These are phyloP conservation scores for Fragum sueziense DNA, from an alignment of 2,888 invertebrate species.

Conservation along the genomic window DNA sequence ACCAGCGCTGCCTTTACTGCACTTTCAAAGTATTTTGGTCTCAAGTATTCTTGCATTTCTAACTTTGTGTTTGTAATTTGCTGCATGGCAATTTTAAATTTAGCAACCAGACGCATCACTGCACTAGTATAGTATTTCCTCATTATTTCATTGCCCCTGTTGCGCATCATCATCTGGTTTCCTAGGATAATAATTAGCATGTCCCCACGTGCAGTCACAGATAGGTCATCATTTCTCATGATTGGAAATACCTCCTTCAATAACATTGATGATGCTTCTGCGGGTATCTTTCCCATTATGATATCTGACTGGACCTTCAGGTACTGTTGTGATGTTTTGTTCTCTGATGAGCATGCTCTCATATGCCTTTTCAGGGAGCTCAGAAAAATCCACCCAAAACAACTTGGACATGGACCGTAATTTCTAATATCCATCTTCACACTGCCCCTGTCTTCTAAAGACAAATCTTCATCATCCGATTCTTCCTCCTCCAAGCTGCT, in stretches of 20 bases:
- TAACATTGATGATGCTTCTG: conserved; percentile 38
- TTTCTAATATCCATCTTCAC: conserved; percentile 15
- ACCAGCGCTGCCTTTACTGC: conserved; percentile 44
- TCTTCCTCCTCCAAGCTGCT: conserved; percentile 2
- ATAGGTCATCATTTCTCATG: conserved; percentile 48
- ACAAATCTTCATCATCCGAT: conserved; percentile 19
- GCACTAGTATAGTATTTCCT: conserved; percentile 51
- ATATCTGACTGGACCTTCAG: conserved; percentile 47
- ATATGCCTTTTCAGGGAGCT: conserved; percentile 33
- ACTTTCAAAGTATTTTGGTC: conserved; percentile 44
- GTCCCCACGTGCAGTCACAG: conserved; percentile 40
- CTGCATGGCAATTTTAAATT: conserved; percentile 31
- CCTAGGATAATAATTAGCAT: conserved; percentile 33
- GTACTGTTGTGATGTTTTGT: neutral
- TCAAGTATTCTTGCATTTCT: conserved; percentile 27
- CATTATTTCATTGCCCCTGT: conserved; percentile 38
- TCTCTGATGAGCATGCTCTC: conserved; percentile 16
- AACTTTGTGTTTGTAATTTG: conserved; percentile 19
- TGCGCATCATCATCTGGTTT: conserved; percentile 42
- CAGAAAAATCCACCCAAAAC: conserved; percentile 45
- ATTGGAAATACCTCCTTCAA: conserved; percentile 51
- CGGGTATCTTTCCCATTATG: conserved; percentile 27
- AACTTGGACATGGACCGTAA: conserved; percentile 55
- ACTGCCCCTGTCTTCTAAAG: neutral
- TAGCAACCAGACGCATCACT: conserved; percentile 44